These are phyloP conservation scores for Cantharis rustica DNA, from an alignment of 2,888 invertebrate genomes.

Conservation along the genomic window DNA sequence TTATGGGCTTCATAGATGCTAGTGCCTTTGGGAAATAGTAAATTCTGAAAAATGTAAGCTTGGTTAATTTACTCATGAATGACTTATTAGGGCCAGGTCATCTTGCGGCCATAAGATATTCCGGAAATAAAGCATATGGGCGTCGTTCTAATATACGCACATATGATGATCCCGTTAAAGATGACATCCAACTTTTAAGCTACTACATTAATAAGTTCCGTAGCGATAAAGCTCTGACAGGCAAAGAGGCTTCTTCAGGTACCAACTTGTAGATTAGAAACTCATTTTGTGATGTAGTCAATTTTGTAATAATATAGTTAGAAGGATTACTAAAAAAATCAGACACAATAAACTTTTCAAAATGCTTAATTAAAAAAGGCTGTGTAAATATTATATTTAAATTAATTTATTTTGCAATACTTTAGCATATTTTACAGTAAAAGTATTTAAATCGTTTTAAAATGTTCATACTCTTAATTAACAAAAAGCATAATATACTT, in stretches of 20 bases:
- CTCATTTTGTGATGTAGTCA: neutral
- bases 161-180: conserved; percentile 76
- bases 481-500: neutral
- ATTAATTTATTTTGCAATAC: neutral
- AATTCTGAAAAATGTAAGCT: neutral
- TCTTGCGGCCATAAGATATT: conserved; percentile 83
- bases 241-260: conserved; percentile 33
- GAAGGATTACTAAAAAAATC: neutral
- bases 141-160: conserved; percentile 67
- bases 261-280: conserved; percentile 12
- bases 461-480: neutral
- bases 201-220: conserved; percentile 79
- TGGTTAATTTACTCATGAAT: conserved; percentile 8
- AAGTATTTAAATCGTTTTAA: neutral
- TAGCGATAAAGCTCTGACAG: conserved; percentile 57
- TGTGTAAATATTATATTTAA: neutral
- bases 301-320: neutral
- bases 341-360: neutral
- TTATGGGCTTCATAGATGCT: neutral
- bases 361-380: neutral
- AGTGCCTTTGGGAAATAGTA: conserved; percentile 1
- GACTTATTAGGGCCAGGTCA: conserved; percentile 71
- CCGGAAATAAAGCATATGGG: conserved; percentile 78
- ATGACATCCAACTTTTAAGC: conserved; percentile 85
- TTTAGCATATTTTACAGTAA: too few species aligned